phyloP scores from a whole-genome alignment of 2,113 vertebrate species.

The Orycteropus afer region DNA sequence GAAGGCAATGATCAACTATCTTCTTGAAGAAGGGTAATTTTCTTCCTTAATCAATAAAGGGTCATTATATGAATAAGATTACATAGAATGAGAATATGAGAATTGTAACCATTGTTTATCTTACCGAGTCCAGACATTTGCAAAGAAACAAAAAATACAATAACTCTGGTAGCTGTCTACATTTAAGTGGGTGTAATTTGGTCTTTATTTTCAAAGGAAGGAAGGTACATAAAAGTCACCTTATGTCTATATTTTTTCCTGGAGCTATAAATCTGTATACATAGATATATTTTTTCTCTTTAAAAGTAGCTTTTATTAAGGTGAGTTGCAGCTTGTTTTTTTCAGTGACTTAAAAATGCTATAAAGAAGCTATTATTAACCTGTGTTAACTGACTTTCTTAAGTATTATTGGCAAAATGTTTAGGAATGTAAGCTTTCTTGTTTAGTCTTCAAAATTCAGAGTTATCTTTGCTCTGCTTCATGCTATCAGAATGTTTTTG shows the following conservation, averaged over 20 bases:
- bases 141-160: background rate
- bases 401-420: background rate
- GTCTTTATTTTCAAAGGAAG: background rate
- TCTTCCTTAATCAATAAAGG: background rate
- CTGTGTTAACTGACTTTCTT: background rate
- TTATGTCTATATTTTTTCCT: background rate
- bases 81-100: background rate
- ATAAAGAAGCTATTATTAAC: background rate
- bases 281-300: background rate
- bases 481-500: background rate
- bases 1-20: background rate
- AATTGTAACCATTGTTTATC: background rate
- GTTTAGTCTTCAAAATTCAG: background rate
- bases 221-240: background rate
- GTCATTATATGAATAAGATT: background rate
- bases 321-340: background rate
- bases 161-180: background rate
- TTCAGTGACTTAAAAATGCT: background rate
- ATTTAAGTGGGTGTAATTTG: background rate
- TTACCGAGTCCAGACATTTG: background rate
- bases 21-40: slow-evolving; percentile 38
- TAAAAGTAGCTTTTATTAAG: background rate
- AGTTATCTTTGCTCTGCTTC: background rate
- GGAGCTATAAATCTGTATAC: background rate
- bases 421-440: background rate